Base-by-base conservation (phyloP, 2,797 vertebrate genomes). In the Danio jaintianensis region DNA sequence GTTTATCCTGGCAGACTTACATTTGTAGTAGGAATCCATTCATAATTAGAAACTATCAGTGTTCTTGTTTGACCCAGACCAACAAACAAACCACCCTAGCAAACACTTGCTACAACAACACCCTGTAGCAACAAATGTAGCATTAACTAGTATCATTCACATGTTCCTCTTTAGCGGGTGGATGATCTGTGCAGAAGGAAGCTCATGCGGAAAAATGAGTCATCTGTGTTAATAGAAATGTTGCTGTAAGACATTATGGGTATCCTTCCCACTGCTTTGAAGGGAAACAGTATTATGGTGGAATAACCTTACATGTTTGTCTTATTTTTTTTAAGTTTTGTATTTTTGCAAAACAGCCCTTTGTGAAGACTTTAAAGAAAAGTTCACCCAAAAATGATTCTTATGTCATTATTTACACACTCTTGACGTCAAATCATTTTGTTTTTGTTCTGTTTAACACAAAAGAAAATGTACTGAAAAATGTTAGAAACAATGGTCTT, bases 201-300 rank as follows among this genome's bases (percentile, higher is more conserved):
- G 59, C 29, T 64, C 48, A 53, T 75, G 74, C 74, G 40, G 13
- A 77, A 36, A 67, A 16, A 67, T 36, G 40, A 47, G 62, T 67
- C 50, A 58, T 58, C 16, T 7, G 22, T 58, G 22, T 56, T 67
- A 77, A 77, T 67, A 36, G 11, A 67, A 67, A 56, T 36, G 16
- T n/a, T 45, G 50, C 58, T 63, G 10, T 62, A 48, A 75, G 40
- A 29, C 47, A 36, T 40, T 52, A 68, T 29, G 20, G 47, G 20
- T 50, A 48, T 50, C 29, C 12, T 45, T 52, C 45, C 29, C 12
- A 40, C 9, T 40, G 48, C 48, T 64, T 64, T 38, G 48, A 4
- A n/a, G 47, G 43, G 45, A 48, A 62, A 40, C 7, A 11, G 22
- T 68, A 38, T 43, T 18, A 40, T 22, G 6, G 45, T 52, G 58